Base-by-base conservation (phyloP, 2,797 vertebrate species). In the Pogonophryne albipinna region DNA sequence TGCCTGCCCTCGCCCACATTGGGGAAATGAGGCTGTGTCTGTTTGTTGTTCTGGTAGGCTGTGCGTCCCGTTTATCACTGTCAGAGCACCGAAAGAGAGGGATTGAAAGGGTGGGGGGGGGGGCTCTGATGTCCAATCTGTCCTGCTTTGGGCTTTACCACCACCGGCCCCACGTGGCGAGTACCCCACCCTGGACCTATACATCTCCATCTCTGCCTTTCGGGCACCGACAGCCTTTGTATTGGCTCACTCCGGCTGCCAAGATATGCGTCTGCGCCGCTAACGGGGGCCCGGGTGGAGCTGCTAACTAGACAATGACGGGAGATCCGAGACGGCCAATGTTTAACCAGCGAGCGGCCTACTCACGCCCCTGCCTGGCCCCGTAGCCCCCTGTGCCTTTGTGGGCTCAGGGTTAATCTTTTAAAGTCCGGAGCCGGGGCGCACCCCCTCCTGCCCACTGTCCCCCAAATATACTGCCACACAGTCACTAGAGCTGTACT, bases 1-100 rank as follows among this genome's bases (percentile, higher is more conserved):
- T 82, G 80, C 91, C 92, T 91, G 93, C 87, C 87, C 89, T 91
- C 75, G 47, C 88, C 92, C 92, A 89, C 94, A 94, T 92, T 94
- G 92, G 87, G 92, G 85, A 94, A 94, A 94, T 90, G 88, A 94
- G 92, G 92, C 89, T 71, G 87, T 91, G 90, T 93, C 90, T 93
- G 93, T 94, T 93, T 93, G 91, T 93, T 92, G 91, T 89, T 93
- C 87, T 89, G 90, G 84, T 83, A 45, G 87, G 73, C 77, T 57
- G 80, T 61, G 73, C 45, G 87, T 79, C 88, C 85, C 90, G 87
- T 94, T 92, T 85, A 89, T 94, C 93, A 93, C 85, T 94, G 93
- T 93, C 92, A 87, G 59, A 78, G 72, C 76, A 79, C 89, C 90
- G 88, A 89, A 88, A 87, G 77, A 85, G 67, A 60, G 71, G 66